phyloP scores from a whole-genome alignment of 2,888 invertebrate species.

The Lasioglossum figueresi region DNA sequence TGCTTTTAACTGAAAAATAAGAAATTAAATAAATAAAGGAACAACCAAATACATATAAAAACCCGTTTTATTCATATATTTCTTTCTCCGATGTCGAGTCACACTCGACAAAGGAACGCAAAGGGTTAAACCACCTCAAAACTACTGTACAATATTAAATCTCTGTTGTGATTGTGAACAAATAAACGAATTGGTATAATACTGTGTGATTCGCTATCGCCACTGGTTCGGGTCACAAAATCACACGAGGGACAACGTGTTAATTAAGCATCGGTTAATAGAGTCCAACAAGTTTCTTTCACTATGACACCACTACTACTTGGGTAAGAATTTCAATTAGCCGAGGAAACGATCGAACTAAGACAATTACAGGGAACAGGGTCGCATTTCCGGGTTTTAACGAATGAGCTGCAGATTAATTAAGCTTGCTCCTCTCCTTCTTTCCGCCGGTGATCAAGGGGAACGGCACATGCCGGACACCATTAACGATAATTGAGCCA shows the following conservation, averaged over 20 bases:
- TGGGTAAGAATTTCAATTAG: constrained; percentile 77
- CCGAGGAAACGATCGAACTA: constrained; percentile 68
- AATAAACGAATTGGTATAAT: neutral
- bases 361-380: constrained; percentile 78
- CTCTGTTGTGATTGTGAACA: neutral
- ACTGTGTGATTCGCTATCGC: neutral
- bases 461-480: constrained; percentile 59
- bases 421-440: constrained; percentile 68
- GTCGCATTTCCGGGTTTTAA: constrained; percentile 78
- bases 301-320: constrained; percentile 54
- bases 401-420: constrained; percentile 79
- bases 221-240: neutral
- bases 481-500: constrained; percentile 77
- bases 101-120: too few relatives aligned
- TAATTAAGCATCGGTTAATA: constrained; percentile 65
- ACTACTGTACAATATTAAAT: too few relatives aligned
- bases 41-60: too few relatives aligned
- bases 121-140: too few relatives aligned
- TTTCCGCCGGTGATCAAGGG: constrained; percentile 36
- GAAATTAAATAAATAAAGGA: too few relatives aligned
- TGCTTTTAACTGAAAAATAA: too few relatives aligned
- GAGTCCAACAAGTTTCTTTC: constrained; percentile 52
- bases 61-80: too few relatives aligned
- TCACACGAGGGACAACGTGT: constrained; percentile 36
- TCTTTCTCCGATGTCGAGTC: too few relatives aligned